These are phyloP conservation scores for Cliona cf. orientalis DNA, from an alignment of 37 sponge, comb jelly and placozoan genomes.

Conservation along the genomic window DNA sequence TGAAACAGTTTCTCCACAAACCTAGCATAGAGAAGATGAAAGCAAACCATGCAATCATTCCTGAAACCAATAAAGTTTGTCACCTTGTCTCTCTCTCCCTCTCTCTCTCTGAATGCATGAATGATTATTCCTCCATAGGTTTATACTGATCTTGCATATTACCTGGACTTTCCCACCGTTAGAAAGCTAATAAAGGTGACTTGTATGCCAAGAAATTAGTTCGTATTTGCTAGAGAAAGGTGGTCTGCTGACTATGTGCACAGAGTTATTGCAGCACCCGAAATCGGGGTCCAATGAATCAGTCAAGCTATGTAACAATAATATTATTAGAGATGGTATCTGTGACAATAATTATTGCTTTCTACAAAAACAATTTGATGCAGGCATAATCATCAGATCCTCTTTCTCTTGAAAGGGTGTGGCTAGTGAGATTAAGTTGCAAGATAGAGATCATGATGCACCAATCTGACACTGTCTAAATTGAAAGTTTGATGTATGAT, in stretches of 20 bases:
- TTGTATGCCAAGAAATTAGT: no score
- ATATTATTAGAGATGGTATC: background rate
- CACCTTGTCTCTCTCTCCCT: background rate
- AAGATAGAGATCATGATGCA: no score
- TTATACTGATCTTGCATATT: conserved; percentile 65
- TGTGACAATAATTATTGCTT: no score
- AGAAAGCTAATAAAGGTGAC: conserved; percentile 47
- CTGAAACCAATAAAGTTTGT: conserved; percentile 33
- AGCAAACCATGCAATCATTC: conserved; percentile 40
- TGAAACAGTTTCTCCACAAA: conserved; percentile 63
- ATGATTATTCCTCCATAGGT: conserved; percentile 21
- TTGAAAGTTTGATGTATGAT: no score
- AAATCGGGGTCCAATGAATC: background rate
- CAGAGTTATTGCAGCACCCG: no score
- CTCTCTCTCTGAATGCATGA: background rate
- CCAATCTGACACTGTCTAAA: no score
- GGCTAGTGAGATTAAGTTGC: no score
- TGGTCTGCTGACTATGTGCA: no score
- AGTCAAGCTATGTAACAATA: background rate
- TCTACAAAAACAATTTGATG: no score
- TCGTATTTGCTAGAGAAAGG: no score
- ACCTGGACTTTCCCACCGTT: conserved; percentile 43
- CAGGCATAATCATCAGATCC: no score
- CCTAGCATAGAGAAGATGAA: conserved; percentile 30
- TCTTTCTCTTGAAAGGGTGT: no score